phyloP scores from a whole-genome alignment of 35 echinoderm and acorn worm species.

The Heliocidaris tuberculata region DNA sequence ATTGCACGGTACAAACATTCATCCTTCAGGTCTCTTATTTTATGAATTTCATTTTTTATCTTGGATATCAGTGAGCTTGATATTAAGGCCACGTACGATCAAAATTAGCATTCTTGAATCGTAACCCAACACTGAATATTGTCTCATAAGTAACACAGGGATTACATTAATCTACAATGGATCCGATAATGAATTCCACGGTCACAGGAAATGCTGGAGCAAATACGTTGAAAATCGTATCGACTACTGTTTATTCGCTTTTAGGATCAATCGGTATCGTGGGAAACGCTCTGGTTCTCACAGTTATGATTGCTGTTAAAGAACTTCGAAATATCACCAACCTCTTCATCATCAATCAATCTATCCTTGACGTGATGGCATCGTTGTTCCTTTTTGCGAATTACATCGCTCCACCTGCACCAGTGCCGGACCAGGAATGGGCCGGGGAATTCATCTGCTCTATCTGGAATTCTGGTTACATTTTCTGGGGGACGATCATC shows the following conservation, averaged over 20 bases:
- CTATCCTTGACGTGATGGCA: constrained; percentile 59
- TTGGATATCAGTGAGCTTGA: too few species aligned
- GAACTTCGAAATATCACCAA: constrained; percentile 45
- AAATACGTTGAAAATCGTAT: not conserved
- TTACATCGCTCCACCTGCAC: constrained; percentile 36
- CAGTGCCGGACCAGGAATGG: not conserved
- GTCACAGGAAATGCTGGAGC: not conserved
- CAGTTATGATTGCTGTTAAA: not conserved
- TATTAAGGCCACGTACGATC: too few species aligned
- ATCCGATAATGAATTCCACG: not conserved
- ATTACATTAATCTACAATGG: not conserved
- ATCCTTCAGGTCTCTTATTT: too few species aligned
- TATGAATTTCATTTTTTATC: too few species aligned
- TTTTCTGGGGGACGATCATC: constrained; percentile 66
- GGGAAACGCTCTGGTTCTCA: not conserved
- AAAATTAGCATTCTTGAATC: too few species aligned
- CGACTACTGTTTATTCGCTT: not conserved
- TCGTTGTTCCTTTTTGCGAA: constrained; percentile 52
- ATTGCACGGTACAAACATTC: too few species aligned
- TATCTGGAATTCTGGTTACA: constrained; percentile 66
- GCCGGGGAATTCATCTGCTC: constrained; percentile 40
- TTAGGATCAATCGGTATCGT: not conserved
- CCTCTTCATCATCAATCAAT: constrained; percentile 79
- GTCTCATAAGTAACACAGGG: too few species aligned
- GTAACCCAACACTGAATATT: too few species aligned